Base-by-base conservation (phyloP, 2,888 invertebrate genomes). In the Campaea margaritaria region DNA sequence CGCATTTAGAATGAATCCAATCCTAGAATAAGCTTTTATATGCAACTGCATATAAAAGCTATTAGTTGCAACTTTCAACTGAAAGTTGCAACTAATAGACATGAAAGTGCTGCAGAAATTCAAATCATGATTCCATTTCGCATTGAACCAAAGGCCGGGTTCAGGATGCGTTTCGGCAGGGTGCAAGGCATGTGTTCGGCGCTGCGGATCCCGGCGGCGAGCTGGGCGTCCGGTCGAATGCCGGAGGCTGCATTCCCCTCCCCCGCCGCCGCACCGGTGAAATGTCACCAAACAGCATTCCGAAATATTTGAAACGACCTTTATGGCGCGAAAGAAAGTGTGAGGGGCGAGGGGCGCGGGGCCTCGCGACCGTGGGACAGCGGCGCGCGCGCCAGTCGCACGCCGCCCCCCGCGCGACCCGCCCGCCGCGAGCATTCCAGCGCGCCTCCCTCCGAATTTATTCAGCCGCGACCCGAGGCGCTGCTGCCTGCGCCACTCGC, bases 311-410 rank as follows among this genome's bases (percentile, higher is more conserved):
- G 91, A 92, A 91, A 91, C 91, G 91, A 91, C 91, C 91, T 92
- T 91, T 91, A 92, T 91, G 91, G 91, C 90, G 91, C 91, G 91
- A 92, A 91, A 91, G 91, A 92, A 91, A 91, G 91, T 91, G 90
- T 78, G 75, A 74, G 82, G 81, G 82, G 81, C 69, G 79, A 70
- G 82, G 79, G 79, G 76, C 75, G 79, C 91, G 93, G 93, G 93
- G 93, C 89, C 91, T 89, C 92, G 89, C 93, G 93, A 94, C 94
- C 94, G 94, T 94, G 94, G 94, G 94, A 94, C 94, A 94, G 94
- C 93, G 93, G 92, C 94, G 93, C 91, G 89, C 90, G 88, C 89
- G 87, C 87, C 86, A 88, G 85, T 89, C 93, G 89, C 90, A 89
- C 89, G 89, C 85, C 87, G 85, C 90, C 83, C 83, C 85, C 81